Conservation (phyloP, 2,797 vertebrate genomes). For the Menidia menidia region DNA sequence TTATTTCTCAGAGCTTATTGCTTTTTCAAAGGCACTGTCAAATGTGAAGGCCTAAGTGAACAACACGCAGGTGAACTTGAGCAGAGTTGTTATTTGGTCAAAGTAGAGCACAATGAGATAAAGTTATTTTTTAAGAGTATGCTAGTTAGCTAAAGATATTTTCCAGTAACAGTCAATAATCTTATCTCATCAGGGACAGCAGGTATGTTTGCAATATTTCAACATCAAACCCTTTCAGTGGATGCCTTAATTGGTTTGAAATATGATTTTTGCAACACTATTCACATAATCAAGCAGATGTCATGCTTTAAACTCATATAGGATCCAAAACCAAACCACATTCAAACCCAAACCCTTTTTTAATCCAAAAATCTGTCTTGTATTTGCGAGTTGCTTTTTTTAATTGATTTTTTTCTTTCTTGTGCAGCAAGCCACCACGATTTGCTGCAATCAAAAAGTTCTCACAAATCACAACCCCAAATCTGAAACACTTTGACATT, state of each 20-base stretch:
- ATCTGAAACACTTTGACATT: neutral
- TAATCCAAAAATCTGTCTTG: slow-evolving; percentile 13
- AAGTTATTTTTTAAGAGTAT: neutral
- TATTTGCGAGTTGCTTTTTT: neutral
- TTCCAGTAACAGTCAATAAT: neutral
- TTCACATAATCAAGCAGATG: neutral
- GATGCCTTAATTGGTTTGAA: neutral
- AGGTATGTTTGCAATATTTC: slow-evolving; percentile 11
- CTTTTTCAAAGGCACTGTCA: too few species aligned
- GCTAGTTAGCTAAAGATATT: neutral
- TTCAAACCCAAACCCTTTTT: neutral
- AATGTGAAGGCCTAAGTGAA: neutral
- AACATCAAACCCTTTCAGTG: neutral
- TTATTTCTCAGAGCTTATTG: too few species aligned
- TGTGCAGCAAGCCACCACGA: neutral
- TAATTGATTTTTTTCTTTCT: too few species aligned
- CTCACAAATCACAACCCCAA: slow-evolving; percentile 5
- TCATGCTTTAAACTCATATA: neutral
- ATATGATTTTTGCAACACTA: neutral
- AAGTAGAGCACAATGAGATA: neutral
- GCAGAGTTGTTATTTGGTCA: neutral
- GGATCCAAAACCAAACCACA: neutral
- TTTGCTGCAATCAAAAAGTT: neutral
- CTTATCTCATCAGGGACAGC: neutral
- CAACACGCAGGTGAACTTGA: neutral